Evolutionary conservation across 2,113 vertebrate species (phyloP).

Genomic region (Empidonax alnorum): DNA sequence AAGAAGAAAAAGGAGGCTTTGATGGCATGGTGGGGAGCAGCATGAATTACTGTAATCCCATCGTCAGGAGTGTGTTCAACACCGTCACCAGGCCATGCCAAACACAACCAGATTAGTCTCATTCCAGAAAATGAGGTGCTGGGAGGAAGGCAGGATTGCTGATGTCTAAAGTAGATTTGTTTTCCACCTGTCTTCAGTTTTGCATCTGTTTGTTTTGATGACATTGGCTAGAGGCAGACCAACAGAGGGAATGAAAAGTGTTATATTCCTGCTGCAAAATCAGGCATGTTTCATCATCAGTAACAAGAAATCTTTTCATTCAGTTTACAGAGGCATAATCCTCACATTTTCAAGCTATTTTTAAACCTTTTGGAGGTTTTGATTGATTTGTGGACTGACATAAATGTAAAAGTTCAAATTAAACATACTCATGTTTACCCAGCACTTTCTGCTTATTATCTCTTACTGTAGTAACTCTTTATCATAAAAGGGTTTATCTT

Average conservation of each 20-base stretch:
- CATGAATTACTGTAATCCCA: constrained; percentile 17
- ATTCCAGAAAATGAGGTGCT: constrained; percentile 18
- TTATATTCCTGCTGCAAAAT: neutral
- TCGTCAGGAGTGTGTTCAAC: neutral
- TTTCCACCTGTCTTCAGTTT: constrained; percentile 57
- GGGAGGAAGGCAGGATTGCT: constrained; percentile 13
- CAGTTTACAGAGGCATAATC: constrained; percentile 42
- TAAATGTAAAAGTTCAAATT: neutral
- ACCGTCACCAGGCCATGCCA: neutral
- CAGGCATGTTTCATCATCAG: neutral
- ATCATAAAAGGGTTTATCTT: neutral
- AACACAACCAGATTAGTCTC: constrained; percentile 25
- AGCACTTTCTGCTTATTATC: neutral
- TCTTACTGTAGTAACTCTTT: neutral
- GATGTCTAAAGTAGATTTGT: constrained; percentile 68
- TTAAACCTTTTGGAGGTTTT: constrained; percentile 21
- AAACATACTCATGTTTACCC: neutral
- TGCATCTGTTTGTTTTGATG: constrained; percentile 68
- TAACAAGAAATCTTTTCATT: neutral
- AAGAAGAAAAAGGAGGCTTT: neutral
- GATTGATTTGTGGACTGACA: constrained; percentile 14
- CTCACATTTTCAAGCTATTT: constrained; percentile 8
- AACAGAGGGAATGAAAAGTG: constrained; percentile 32
- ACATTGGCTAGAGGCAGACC: constrained; percentile 24
- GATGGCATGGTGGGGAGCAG: neutral